A percentile compares a stretch with the other conserved stretches of the same genome.
Conservation (phyloP, 2,113 vertebrate species). For the Ceratotherium simum region DNA sequence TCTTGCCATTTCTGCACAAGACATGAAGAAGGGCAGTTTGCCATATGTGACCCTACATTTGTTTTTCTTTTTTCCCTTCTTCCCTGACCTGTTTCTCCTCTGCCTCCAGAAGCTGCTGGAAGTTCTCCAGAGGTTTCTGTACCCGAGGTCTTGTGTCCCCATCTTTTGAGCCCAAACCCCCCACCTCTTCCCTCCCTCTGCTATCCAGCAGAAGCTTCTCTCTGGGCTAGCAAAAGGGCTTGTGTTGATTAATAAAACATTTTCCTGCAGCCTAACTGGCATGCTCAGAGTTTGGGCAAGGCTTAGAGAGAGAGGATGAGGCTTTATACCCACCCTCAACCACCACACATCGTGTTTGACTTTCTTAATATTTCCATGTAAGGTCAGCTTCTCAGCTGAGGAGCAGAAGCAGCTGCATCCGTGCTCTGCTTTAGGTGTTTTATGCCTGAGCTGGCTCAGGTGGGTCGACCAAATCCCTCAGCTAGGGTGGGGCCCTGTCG, state of each 20-base stretch:
- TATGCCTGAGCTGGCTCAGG: not conserved
- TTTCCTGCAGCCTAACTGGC: conserved; percentile 13
- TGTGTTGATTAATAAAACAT: conserved; percentile 66
- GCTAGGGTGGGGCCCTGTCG: not conserved
- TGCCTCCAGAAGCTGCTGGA: not conserved
- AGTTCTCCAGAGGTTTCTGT: not conserved
- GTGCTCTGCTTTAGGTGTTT: not conserved
- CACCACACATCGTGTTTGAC: not conserved
- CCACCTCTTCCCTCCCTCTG: not conserved
- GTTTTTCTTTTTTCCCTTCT: not conserved
- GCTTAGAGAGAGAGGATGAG: conserved; percentile 23
- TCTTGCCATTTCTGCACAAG: not conserved
- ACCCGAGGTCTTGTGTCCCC: not conserved
- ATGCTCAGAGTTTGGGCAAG: not conserved
- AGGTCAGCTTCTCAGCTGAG: conserved; percentile 41
- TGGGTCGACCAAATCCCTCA: not conserved
- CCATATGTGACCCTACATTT: not conserved
- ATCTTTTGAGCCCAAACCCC: not conserved
- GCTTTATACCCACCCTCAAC: not conserved
- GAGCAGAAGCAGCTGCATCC: not conserved
- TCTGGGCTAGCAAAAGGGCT: not conserved
- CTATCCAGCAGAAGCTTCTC: not conserved
- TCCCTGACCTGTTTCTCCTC: not conserved
- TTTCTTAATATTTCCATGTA: conserved; percentile 69
- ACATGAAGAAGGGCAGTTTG: not conserved